Evolutionary conservation across 2,113 vertebrate genomes (phyloP), one percentile per base, ranked within the genome.

Genomic region (Engraulis encrasicolus): DNA sequence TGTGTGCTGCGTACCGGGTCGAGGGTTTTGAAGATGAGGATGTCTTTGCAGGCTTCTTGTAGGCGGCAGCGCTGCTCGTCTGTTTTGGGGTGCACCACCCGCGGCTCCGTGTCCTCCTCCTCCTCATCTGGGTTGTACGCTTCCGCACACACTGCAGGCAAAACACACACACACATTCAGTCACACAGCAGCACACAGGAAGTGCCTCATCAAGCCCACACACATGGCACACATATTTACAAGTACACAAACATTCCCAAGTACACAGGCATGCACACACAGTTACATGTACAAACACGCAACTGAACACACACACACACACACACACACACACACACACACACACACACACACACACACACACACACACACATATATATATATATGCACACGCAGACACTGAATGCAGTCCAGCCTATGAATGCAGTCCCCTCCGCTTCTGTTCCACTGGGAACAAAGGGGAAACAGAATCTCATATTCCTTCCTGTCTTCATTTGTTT

Each of bases 41-140:
- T 99, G 92, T 99, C 98, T 96, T 96, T 96, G 90, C 98, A 99
- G 78, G 98, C 96, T 88, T 99, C 98, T 91, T 99, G 98, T 92
- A 99, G 95, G 92, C 98, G 95, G 93, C 95, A 96, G 93, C 98
- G 96, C 90, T 99, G 98, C 71, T 96, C 97, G 79, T 99, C 98
- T 92, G 97, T 98, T 96, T 99, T 99, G 79, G 98, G 98, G 91
- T 99, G 95, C 89, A 99, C 96, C 87, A 99, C 96, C 95, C 96
- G 95, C 90, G 97, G 97, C 87, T 99, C 98, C n/a, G 95, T 94
- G 89, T 99, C 98, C 88, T 99, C 98, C 0, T 99, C 98, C 20
- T 99, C 98, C 0, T 99, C 98, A 87, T 99, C 98, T 90, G 98
- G 98, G 90, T 99, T 99, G 88, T 96, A 98, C 20, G 97, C 94